Percentiles rank a stretch among this genome's conserved stretches.
phyloP scores from a whole-genome alignment of 2,888 invertebrate species.

The Campopleginae sp. region DNA sequence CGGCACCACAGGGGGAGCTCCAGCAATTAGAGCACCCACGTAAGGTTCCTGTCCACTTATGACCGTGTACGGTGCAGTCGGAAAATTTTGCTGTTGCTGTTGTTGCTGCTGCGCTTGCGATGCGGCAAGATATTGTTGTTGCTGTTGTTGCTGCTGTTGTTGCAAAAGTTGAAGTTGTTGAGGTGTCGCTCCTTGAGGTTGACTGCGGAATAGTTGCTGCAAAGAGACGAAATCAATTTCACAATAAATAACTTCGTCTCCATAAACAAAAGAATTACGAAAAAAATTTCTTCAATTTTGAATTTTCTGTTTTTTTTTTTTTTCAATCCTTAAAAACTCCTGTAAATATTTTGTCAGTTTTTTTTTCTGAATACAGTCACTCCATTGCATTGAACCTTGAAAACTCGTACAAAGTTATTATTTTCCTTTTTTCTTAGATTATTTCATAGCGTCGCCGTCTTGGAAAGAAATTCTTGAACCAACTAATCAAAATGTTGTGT shows the following conservation, averaged over 20 bases:
- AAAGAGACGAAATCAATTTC: background rate
- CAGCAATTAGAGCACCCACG: constrained; percentile 92
- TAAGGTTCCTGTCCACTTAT: constrained; percentile 94
- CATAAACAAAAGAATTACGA: background rate
- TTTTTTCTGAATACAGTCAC: background rate
- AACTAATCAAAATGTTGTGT: background rate
- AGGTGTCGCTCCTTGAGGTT: constrained; percentile 87
- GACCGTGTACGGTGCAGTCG: constrained; percentile 94
- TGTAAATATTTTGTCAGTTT: background rate
- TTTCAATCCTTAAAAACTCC: background rate
- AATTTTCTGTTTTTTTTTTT: background rate
- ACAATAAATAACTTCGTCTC: background rate
- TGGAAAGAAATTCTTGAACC: background rate
- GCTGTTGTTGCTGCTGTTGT: constrained; percentile 88
- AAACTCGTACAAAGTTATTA: background rate
- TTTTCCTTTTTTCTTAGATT: no score
- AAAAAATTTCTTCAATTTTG: background rate
- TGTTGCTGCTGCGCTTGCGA: constrained; percentile 91
- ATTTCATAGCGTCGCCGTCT: background rate
- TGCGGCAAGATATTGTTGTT: constrained; percentile 86
- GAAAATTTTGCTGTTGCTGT: constrained; percentile 93
- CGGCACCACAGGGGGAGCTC: constrained; percentile 88
- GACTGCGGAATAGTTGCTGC: constrained; percentile 95
- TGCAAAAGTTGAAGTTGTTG: constrained; percentile 88
- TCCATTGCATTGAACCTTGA: background rate